These are phyloP conservation scores for Rhea americana DNA, from an alignment of 2,113 vertebrate genomes.

Conservation along the genomic window DNA sequence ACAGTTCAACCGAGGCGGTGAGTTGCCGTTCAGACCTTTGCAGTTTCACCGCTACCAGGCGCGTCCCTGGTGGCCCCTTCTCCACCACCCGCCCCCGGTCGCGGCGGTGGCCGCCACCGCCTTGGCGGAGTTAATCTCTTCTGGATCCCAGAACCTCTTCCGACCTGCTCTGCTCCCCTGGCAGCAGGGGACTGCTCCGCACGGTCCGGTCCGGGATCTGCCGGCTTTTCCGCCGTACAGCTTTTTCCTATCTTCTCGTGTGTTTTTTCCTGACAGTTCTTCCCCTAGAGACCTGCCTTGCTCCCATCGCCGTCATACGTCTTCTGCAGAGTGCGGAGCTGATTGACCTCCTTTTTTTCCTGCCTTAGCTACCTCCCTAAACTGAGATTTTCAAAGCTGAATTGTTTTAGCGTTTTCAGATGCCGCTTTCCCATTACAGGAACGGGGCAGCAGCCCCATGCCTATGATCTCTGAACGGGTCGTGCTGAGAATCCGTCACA, in stretches of 20 bases:
- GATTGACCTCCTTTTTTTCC: no score
- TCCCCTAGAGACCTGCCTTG: background rate
- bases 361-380: background rate
- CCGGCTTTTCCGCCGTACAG: background rate
- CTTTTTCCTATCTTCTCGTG: background rate
- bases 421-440: background rate
- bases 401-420: background rate
- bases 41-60: accelerated
- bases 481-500: no score
- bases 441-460: background rate
- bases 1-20: background rate
- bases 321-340: no score
- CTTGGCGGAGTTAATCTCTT: background rate
- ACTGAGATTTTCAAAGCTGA: background rate
- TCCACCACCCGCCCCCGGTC: background rate
- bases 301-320: background rate
- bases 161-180: background rate
- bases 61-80: no score
- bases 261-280: background rate
- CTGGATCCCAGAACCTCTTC: background rate
- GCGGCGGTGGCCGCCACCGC: background rate
- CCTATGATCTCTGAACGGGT: background rate
- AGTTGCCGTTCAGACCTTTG: background rate
- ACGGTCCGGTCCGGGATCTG: accelerated
- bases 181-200: background rate